phyloP scores from a whole-genome alignment of 2,113 vertebrate genomes.

The Hippocampus comes region DNA sequence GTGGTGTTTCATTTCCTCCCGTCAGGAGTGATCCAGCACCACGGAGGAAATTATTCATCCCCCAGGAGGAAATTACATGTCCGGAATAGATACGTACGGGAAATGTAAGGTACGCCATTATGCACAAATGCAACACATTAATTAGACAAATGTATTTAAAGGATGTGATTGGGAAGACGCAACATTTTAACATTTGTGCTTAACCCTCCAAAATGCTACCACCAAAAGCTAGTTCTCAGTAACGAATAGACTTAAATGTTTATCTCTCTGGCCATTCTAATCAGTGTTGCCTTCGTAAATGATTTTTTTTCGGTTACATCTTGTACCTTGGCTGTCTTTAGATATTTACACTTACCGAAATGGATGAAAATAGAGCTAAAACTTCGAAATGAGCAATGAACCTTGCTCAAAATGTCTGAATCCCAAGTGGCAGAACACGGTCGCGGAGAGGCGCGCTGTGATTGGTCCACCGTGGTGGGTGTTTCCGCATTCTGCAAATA shows the following conservation, averaged over 20 bases:
- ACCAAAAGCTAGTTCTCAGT: no score
- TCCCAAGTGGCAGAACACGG: neutral
- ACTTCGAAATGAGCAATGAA: neutral
- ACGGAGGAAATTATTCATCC: slow-evolving; percentile 60
- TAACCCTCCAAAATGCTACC: neutral
- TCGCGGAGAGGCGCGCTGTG: slow-evolving; percentile 23
- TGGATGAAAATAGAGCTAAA: neutral
- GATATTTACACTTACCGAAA: neutral
- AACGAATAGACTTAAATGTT: no score
- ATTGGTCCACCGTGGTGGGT: slow-evolving; percentile 68
- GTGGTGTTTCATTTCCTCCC: slow-evolving; percentile 60
- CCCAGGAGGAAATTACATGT: slow-evolving; percentile 52
- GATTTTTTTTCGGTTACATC: no score
- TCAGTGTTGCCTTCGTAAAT: no score
- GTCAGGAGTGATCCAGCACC: slow-evolving; percentile 29
- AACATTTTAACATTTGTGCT: neutral
- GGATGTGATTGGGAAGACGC: neutral
- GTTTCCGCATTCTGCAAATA: slow-evolving; percentile 63
- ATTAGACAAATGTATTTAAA: neutral
- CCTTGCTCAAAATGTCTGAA: neutral
- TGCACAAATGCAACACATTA: neutral
- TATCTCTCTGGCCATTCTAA: no score
- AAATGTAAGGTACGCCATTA: slow-evolving; percentile 22
- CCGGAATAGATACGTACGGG: slow-evolving; percentile 12
- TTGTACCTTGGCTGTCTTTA: neutral